Percentiles rank a stretch among this genome's conserved stretches.
Conservation (phyloP, 2,113 vertebrate species). For the Hucho hucho region DNA sequence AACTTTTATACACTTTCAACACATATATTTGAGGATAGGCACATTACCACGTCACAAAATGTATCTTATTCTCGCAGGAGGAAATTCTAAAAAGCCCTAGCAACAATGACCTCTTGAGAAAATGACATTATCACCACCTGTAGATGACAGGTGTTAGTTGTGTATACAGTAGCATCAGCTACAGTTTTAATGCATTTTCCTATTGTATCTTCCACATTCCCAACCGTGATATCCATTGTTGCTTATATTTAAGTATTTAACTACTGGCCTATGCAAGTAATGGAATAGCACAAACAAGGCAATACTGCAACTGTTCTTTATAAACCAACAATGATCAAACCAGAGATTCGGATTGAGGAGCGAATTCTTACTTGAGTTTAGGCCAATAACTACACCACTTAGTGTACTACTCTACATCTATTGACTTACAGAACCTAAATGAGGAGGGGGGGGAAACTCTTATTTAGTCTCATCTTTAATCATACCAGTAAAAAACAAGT, state of each 20-base stretch:
- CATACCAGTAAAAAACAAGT: constrained; percentile 31
- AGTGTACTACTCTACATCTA: constrained; percentile 2
- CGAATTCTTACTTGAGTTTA: constrained; percentile 5
- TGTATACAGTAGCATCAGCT: not conserved
- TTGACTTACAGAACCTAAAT: not conserved
- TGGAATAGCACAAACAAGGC: not conserved
- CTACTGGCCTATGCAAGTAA: not conserved
- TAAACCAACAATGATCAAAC: not conserved
- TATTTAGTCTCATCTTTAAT: constrained; percentile 26
- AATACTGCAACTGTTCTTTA: constrained; percentile 19
- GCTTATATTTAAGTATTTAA: not conserved
- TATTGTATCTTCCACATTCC: no score
- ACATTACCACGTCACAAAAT: not conserved
- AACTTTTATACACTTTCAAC: not conserved
- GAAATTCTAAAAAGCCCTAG: not conserved
- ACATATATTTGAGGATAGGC: not conserved
- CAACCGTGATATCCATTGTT: not conserved
- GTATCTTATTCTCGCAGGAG: not conserved
- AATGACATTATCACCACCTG: not conserved
- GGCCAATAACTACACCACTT: not conserved
- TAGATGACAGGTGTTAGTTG: not conserved
- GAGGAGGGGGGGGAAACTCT: constrained; percentile 10
- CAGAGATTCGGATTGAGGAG: constrained; percentile 14
- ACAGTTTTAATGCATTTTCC: no score
- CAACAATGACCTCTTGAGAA: not conserved